These are phyloP conservation scores for Eupithecia subumbrata DNA, from an alignment of 2,888 invertebrate genomes.

Conservation along the genomic window DNA sequence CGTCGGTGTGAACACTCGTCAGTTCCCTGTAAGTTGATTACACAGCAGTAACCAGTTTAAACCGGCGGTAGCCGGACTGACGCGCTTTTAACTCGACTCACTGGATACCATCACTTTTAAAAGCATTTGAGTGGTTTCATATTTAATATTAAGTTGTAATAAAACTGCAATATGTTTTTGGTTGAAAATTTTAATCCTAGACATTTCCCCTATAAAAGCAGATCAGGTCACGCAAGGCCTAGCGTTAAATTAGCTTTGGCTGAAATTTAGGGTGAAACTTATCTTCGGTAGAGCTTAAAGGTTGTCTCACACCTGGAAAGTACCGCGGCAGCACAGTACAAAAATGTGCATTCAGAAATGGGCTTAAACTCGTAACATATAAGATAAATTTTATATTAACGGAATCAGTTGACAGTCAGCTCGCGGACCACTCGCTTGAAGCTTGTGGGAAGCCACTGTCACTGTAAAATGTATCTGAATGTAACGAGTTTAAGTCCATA, in stretches of 20 bases:
- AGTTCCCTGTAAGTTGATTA: neutral
- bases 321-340: too few relatives aligned
- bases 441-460: too few relatives aligned
- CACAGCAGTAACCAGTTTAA: neutral
- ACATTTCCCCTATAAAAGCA: neutral
- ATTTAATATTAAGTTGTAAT: neutral
- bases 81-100: constrained; percentile 1
- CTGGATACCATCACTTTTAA: neutral
- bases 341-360: too few relatives aligned
- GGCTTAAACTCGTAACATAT: too few relatives aligned
- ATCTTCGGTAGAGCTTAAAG: neutral
- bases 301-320: too few relatives aligned
- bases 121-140: neutral
- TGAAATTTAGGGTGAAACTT: neutral
- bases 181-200: neutral
- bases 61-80: neutral
- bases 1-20: neutral
- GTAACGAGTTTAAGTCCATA: too few relatives aligned
- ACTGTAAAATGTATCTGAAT: too few relatives aligned
- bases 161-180: neutral
- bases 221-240: neutral
- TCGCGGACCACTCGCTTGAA: too few relatives aligned
- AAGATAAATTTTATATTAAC: too few relatives aligned
- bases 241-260: neutral
- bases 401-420: too few relatives aligned